Conservation (phyloP, 2,797 vertebrate genomes). For the Pseudochaenichthys georgianus region DNA sequence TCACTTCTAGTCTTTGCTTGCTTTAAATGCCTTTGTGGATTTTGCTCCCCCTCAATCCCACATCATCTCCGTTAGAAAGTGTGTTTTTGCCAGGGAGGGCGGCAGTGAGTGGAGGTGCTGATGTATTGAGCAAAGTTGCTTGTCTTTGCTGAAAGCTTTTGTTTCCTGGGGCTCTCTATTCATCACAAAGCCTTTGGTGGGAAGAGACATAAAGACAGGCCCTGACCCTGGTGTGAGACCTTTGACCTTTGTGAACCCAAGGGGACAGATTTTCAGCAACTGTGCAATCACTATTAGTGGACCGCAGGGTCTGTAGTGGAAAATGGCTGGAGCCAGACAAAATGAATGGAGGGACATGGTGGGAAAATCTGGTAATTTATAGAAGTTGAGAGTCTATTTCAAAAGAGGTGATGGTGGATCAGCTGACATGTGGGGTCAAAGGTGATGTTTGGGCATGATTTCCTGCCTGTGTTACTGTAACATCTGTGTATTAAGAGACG, state of each 20-base stretch:
- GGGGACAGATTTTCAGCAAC: slow-evolving; percentile 92
- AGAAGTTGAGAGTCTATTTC: slow-evolving; percentile 96
- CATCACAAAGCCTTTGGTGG: slow-evolving; percentile 98
- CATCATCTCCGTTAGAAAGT: slow-evolving; percentile 87
- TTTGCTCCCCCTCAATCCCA: slow-evolving; percentile 64
- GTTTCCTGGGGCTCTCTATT: slow-evolving; percentile 93
- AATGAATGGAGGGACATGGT: slow-evolving; percentile 90
- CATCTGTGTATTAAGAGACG: slow-evolving; percentile 95
- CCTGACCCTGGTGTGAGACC: slow-evolving; percentile 91
- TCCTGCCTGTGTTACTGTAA: slow-evolving; percentile 97
- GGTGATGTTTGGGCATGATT: slow-evolving; percentile 94
- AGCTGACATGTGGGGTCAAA: slow-evolving; percentile 94
- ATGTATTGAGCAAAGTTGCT: slow-evolving; percentile 95
- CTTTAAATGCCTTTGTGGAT: slow-evolving; percentile 67
- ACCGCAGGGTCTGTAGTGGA: slow-evolving; percentile 85
- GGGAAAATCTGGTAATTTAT: slow-evolving; percentile 96
- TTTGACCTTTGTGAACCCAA: slow-evolving; percentile 95
- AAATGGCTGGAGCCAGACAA: slow-evolving; percentile 83
- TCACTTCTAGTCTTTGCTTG: slow-evolving; percentile 49
- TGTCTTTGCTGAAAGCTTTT: slow-evolving; percentile 92
- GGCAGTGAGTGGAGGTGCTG: slow-evolving; percentile 89
- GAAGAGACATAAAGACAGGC: slow-evolving; percentile 91
- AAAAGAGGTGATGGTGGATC: slow-evolving; percentile 93
- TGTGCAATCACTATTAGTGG: slow-evolving; percentile 88
- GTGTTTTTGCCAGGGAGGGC: slow-evolving; percentile 85